Evolutionary conservation across 2,888 invertebrate genomes (phyloP).

Genomic region (Archips crataeganus): DNA sequence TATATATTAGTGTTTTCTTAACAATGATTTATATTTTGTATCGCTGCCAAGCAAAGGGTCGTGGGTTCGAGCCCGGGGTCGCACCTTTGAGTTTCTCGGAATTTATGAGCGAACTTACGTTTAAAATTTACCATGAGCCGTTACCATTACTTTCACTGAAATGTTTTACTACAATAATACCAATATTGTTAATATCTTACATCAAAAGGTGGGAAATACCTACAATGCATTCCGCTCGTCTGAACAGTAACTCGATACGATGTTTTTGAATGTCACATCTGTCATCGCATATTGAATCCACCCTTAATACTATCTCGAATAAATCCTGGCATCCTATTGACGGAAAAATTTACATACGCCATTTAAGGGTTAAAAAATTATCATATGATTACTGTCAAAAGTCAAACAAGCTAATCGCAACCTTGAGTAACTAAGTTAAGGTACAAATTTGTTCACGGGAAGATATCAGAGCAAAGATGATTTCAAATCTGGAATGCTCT

Average conservation of each 20-base stretch:
- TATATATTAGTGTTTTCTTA: too few relatives aligned
- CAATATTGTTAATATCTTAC: not conserved
- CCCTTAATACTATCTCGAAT: constrained; percentile 57
- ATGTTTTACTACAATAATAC: not conserved
- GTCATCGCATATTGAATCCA: constrained; percentile 78
- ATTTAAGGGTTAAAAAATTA: constrained; percentile 76
- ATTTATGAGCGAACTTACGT: too few relatives aligned
- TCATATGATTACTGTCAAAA: constrained; percentile 59
- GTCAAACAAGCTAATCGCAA: constrained; percentile 44
- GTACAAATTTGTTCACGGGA: constrained; percentile 43
- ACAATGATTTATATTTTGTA: too few relatives aligned
- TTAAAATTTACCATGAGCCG: too few relatives aligned
- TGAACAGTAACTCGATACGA: constrained; percentile 64
- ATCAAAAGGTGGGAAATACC: constrained; percentile 23
- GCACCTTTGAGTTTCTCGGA: too few relatives aligned
- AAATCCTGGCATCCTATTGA: constrained; percentile 56
- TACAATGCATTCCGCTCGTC: constrained; percentile 47
- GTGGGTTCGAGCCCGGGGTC: too few relatives aligned
- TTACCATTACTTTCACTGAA: not conserved
- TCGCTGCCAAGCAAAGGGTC: too few relatives aligned
- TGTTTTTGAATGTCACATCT: constrained; percentile 74
- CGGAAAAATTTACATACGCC: constrained; percentile 77
- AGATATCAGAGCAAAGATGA: constrained; percentile 49
- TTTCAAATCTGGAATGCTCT: constrained; percentile 58
- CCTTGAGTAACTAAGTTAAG: constrained; percentile 45